These are phyloP conservation scores for Chlorodrepanis virens DNA, from an alignment of 2,113 vertebrate genomes.

Conservation along the genomic window DNA sequence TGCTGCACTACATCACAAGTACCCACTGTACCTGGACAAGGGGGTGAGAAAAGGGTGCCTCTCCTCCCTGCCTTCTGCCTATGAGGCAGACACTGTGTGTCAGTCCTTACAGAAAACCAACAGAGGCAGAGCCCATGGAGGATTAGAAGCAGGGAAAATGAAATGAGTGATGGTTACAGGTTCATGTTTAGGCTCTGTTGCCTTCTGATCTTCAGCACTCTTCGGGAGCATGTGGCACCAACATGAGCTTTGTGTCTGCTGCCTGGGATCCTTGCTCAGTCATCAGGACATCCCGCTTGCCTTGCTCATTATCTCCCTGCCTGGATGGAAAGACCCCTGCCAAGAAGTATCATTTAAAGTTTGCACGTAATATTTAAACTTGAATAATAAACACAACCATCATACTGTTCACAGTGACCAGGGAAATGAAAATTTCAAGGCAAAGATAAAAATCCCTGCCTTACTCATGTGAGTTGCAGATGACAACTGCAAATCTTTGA, in stretches of 20 bases:
- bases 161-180: not conserved
- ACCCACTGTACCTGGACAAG: not conserved
- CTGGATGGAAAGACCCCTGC: not conserved
- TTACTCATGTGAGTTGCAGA: not conserved
- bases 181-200: not conserved
- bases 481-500: not conserved
- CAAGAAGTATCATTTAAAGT: not conserved
- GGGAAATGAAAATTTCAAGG: not conserved
- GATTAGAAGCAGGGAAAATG: not conserved
- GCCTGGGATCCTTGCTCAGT: not conserved
- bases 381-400: not conserved
- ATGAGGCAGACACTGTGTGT: not conserved
- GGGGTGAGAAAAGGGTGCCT: not conserved
- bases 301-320: not conserved
- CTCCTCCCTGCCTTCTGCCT: not conserved
- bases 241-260: not conserved
- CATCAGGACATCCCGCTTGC: not conserved
- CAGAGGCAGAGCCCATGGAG: not conserved
- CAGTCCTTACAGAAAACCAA: not conserved
- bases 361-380: not conserved
- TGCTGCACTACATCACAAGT: not conserved
- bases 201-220: not conserved
- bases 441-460: not conserved
- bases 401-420: not conserved
- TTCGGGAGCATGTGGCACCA: not conserved